These are phyloP conservation scores for Synanthedon vespiformis DNA, from an alignment of 2,888 invertebrate species.

Conservation along the genomic window DNA sequence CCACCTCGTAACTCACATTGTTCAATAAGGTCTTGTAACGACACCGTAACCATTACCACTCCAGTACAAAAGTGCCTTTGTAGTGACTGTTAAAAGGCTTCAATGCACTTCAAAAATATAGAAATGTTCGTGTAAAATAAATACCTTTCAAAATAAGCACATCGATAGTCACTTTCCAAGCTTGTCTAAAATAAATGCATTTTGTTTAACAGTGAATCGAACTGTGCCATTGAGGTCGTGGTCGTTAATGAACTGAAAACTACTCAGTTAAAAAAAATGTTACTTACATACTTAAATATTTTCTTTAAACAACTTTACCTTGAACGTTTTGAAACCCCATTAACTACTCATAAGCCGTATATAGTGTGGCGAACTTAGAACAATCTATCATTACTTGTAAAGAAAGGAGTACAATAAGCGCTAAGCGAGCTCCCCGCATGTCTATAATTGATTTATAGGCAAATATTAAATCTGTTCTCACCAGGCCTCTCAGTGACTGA, in stretches of 20 bases:
- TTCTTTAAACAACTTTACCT: too few species aligned
- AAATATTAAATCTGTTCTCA: conserved; percentile 66
- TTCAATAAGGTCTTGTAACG: background rate
- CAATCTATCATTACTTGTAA: conserved; percentile 39
- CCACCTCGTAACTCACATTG: background rate
- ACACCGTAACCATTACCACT: conserved; percentile 14
- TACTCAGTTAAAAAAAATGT: too few species aligned
- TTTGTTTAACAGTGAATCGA: conserved; percentile 54
- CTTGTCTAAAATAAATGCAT: conserved; percentile 49
- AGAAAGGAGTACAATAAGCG: conserved; percentile 46
- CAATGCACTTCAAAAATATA: conserved; percentile 16
- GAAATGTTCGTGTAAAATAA: conserved; percentile 3
- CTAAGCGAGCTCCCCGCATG: conserved; percentile 44
- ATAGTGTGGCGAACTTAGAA: conserved; percentile 10
- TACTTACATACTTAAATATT: too few species aligned
- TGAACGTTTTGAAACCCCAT: conserved; percentile 5
- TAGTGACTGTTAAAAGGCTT: conserved; percentile 4
- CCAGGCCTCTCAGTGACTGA: conserved; percentile 46
- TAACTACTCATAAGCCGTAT: conserved; percentile 1
- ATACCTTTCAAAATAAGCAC: conserved; percentile 42
- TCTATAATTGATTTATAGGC: conserved; percentile 64
- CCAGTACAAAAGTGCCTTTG: conserved; percentile 1
- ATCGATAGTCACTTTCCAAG: conserved; percentile 42
- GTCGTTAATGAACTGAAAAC: conserved; percentile 34
- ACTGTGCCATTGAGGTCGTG: conserved; percentile 30